These are phyloP conservation scores for Drosophila multiciliata DNA, from an alignment of 2,888 invertebrate genomes.

Conservation along the genomic window DNA sequence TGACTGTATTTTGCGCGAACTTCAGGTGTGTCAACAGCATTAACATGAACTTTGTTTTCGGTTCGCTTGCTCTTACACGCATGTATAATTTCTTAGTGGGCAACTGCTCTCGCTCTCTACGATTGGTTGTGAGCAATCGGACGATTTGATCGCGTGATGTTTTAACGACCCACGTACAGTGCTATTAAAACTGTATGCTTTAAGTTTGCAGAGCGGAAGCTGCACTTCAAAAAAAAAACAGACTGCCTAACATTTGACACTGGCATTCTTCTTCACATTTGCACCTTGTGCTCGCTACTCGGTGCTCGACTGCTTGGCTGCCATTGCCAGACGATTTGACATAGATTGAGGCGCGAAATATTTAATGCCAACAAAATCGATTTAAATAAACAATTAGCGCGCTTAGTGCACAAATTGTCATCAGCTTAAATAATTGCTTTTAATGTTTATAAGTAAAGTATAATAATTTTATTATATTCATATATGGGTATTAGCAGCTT, in stretches of 20 bases:
- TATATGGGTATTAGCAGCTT: background rate
- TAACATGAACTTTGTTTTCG: conserved; percentile 36
- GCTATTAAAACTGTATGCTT: conserved; percentile 51
- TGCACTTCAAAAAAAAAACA: conserved; percentile 13
- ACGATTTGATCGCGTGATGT: conserved; percentile 77
- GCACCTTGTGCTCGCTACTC: conserved; percentile 8
- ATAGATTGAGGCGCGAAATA: conserved; percentile 56
- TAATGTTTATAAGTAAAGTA: background rate
- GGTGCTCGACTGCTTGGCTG: background rate
- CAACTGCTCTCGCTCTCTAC: conserved; percentile 35
- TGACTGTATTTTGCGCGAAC: conserved; percentile 16
- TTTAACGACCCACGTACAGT: conserved; percentile 21
- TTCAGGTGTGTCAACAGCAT: conserved; percentile 51
- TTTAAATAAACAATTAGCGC: conserved; percentile 74
- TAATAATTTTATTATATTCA: background rate
- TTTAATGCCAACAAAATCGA: conserved; percentile 55
- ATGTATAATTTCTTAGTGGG: conserved; percentile 7
- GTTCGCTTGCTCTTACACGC: conserved; percentile 36
- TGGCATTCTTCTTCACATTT: conserved; percentile 9
- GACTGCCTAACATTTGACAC: conserved; percentile 17
- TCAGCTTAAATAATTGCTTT: conserved; percentile 57
- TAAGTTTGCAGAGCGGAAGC: conserved; percentile 20
- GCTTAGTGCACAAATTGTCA: conserved; percentile 43
- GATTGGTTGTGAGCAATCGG: conserved; percentile 73
- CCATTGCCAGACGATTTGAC: conserved; percentile 55